Base-by-base conservation (phyloP, 1,140 invertebrate species). In the Meloidogyne exigua region DNA sequence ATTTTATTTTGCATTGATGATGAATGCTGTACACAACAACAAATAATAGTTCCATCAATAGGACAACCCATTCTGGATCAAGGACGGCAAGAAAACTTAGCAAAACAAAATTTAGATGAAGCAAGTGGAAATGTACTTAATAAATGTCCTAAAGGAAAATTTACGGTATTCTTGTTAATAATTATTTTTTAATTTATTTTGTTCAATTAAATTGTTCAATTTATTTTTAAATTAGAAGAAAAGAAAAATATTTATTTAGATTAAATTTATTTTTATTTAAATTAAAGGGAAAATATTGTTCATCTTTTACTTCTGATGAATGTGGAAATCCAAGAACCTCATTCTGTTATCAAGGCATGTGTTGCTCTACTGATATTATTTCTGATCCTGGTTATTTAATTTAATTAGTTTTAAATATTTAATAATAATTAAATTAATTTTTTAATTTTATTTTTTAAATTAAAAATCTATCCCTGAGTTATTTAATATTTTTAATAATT, bases 21-120 rank as follows among this genome's bases (percentile, higher is more conserved):
- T 32, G 66, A 68, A 42, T 68, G 66, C 21, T 68, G 66, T n/a
- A 68, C 66, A 32, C 28, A 32, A 32, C 65, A 26, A 36, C 65
- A 66, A 66, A 0, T 18, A 66, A 13, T 2, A n/a, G 1, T 39
- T 15, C 65, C 12, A 44, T 44, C 13, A 39, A 0, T 39, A 9
- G 36, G 9, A 1, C 49, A 57, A 57, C 9, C n/a, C 3, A 57
- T n/a, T 57, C 0, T 9, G 0, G n/a, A 57, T 57, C 49, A 57
- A 57, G 18, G 36, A 39, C 4, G 4, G 0, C 36, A 4, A 7
- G 49, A n/a, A 57, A 57, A n/a, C 0, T 57, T 57, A 9, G 2
- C 15, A 44, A 39, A 44, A 44, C 49, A 18, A n/a, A 57, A n/a
- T 57, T 57, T 57, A 9, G 49, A 57, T n/a, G 49, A 57, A n/a